Conservation (phyloP, 2,113 vertebrate genomes). For the Callipepla californica region DNA sequence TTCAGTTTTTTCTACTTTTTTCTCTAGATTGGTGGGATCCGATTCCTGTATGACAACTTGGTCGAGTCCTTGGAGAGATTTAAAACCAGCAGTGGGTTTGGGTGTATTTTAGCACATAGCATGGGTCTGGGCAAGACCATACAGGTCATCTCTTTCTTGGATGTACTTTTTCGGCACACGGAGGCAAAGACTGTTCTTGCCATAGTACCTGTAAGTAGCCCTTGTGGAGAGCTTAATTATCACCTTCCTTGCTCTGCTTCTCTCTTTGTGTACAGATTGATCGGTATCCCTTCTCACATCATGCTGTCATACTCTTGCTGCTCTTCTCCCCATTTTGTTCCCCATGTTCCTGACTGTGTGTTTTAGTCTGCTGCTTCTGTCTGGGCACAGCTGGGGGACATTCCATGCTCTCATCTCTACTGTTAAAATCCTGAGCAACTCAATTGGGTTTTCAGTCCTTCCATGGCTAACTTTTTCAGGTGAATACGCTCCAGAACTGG, state of each 20-base stretch:
- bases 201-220: conserved; percentile 93
- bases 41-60: conserved; percentile 97
- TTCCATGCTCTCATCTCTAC: background rate
- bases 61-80: conserved; percentile 96
- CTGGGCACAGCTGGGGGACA: background rate
- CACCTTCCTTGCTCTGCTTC: background rate
- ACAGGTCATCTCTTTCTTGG: conserved; percentile 97
- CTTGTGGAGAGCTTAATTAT: background rate
- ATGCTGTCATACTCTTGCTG: background rate
- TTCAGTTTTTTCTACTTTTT: conserved; percentile 8
- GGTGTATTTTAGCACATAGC: conserved; percentile 97
- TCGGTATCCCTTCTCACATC: background rate
- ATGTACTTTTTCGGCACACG: conserved; percentile 93
- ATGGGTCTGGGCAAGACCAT: conserved; percentile 98
- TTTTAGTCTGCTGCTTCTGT: background rate
- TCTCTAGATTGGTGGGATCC: conserved; percentile 93
- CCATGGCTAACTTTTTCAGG: conserved; percentile 78
- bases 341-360: background rate
- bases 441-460: background rate
- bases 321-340: background rate
- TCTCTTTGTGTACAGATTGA: background rate
- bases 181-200: conserved; percentile 95
- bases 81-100: conserved; percentile 95
- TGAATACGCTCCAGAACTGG: conserved; percentile 99
- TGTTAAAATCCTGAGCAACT: background rate